phyloP scores from a whole-genome alignment of 2,113 vertebrate genomes.

The Apistogramma diplotaenia region DNA sequence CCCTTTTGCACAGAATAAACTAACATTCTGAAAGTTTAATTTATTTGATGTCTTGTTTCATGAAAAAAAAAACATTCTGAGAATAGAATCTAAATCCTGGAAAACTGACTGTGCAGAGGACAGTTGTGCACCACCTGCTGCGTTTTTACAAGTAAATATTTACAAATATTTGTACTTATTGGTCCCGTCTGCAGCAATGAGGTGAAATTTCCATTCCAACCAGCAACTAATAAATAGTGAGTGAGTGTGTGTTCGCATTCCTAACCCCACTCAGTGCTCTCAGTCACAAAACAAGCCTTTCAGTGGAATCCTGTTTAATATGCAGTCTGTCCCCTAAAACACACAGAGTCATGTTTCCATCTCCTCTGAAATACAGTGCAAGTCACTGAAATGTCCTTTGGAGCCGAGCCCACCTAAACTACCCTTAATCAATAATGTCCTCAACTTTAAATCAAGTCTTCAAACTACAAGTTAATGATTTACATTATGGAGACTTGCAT shows the following conservation, averaged over 20 bases:
- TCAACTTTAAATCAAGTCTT: neutral
- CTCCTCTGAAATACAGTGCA: neutral
- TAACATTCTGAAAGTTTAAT: neutral
- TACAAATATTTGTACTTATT: conserved; percentile 24
- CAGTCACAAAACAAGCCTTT: conserved; percentile 68
- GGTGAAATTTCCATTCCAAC: conserved; percentile 15
- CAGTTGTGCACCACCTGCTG: neutral
- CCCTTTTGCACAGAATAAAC: neutral
- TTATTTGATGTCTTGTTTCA: neutral
- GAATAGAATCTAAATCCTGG: neutral
- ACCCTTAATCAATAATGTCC: neutral
- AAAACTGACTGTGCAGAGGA: neutral
- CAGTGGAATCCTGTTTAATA: conserved; percentile 57
- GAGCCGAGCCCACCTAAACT: neutral
- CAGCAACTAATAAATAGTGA: neutral
- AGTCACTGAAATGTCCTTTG: neutral
- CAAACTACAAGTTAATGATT: neutral
- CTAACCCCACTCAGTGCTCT: conserved; percentile 67
- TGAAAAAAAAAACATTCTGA: neutral
- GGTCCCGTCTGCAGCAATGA: neutral
- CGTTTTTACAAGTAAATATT: conserved; percentile 23
- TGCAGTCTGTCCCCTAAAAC: conserved; percentile 22
- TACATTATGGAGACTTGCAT: neutral
- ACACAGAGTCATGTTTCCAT: neutral
- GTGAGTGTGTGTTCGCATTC: conserved; percentile 56